Percentiles rank a stretch among this genome's conserved stretches.
Conservation (phyloP, 2,888 invertebrate species). For the Diarsia dahlii region DNA sequence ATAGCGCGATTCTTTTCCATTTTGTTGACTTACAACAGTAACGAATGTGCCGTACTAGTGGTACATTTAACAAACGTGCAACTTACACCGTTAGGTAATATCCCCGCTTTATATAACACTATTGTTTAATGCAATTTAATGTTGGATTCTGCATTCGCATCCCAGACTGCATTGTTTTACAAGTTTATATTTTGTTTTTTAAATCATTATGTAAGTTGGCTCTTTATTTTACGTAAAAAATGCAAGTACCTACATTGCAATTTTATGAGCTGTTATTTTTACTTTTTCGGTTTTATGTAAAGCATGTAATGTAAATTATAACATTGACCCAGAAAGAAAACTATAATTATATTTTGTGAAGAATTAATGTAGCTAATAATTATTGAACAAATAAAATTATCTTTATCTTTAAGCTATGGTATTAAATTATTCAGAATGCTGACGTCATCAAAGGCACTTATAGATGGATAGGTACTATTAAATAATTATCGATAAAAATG, state of each 20-base stretch:
- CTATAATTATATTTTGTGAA: background rate
- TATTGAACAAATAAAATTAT: no score
- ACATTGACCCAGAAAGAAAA: slow-evolving; percentile 15
- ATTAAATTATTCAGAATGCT: background rate
- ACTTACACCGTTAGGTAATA: slow-evolving; percentile 58
- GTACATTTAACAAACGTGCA: slow-evolving; percentile 38
- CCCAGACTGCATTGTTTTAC: slow-evolving; percentile 51
- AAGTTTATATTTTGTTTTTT: background rate
- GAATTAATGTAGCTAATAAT: background rate
- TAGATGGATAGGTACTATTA: background rate
- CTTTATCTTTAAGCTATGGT: no score
- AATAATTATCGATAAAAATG: slow-evolving; percentile 35
- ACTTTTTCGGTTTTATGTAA: background rate
- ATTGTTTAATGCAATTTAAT: slow-evolving; percentile 59
- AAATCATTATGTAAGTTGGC: slow-evolving; percentile 19
- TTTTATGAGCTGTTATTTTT: background rate
- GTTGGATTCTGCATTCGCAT: slow-evolving; percentile 42
- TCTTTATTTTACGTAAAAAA: background rate
- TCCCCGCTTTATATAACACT: slow-evolving; percentile 57
- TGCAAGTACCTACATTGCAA: background rate
- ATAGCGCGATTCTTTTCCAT: slow-evolving; percentile 30
- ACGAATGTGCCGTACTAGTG: slow-evolving; percentile 32
- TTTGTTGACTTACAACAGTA: slow-evolving; percentile 12
- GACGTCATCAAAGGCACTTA: background rate
- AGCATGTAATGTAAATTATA: background rate